phyloP scores from a whole-genome alignment of 2,797 vertebrate genomes.

The Callimico goeldii region DNA sequence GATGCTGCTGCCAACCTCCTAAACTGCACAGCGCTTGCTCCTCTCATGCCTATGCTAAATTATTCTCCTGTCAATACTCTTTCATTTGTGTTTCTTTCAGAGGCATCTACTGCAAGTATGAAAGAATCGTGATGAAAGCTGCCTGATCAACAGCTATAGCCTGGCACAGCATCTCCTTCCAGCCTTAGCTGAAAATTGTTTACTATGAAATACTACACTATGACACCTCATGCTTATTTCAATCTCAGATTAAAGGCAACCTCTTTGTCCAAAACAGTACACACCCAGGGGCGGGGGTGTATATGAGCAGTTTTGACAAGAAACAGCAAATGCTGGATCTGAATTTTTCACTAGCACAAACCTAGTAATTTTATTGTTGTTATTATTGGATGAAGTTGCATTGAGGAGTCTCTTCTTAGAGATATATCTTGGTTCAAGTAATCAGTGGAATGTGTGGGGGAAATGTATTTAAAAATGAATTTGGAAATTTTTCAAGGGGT shows the following conservation, averaged over 20 bases:
- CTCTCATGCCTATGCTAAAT: slow-evolving; percentile 19
- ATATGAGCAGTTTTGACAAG: neutral
- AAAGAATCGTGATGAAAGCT: slow-evolving; percentile 49
- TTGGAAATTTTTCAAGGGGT: neutral
- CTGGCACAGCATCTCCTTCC: slow-evolving; percentile 33
- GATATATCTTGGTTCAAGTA: neutral
- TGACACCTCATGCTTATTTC: neutral
- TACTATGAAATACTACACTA: neutral
- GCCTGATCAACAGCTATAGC: neutral
- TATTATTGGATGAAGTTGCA: neutral
- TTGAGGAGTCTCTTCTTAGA: slow-evolving; percentile 1
- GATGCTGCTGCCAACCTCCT: slow-evolving; percentile 7
- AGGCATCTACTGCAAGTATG: slow-evolving; percentile 32
- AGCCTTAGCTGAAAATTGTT: neutral
- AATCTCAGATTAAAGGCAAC: neutral
- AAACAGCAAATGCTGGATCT: neutral
- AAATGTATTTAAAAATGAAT: neutral
- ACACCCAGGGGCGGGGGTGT: neutral
- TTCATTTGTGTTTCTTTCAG: slow-evolving; percentile 2
- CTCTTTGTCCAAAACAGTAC: neutral
- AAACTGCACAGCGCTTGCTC: slow-evolving; percentile 12
- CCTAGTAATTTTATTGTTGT: neutral
- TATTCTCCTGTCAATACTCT: slow-evolving; percentile 48
- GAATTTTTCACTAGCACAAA: neutral
- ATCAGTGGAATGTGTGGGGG: neutral